A percentile compares a stretch with the other conserved stretches of the same genome.
These are phyloP conservation scores for Eulithis testata DNA, from an alignment of 2,888 invertebrate species.

Conservation along the genomic window DNA sequence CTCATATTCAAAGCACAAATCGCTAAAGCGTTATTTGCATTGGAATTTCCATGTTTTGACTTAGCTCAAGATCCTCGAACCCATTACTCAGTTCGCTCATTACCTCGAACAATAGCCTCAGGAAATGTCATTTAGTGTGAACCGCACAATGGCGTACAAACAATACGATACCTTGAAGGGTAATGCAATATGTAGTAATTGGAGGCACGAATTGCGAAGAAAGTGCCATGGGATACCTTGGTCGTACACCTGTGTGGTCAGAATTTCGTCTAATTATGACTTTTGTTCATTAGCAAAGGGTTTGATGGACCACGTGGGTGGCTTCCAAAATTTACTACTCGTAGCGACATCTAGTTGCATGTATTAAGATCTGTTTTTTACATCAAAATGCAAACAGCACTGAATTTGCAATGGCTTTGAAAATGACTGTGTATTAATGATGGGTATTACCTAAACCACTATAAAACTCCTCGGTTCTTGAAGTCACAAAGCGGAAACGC, in stretches of 20 bases:
- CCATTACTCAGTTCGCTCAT: slow-evolving; percentile 26
- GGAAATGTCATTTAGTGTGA: slow-evolving; percentile 51
- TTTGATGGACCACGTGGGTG: no score
- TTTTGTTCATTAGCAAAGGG: no score
- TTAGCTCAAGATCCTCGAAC: slow-evolving; percentile 16
- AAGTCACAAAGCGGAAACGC: no score
- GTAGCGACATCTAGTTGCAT: no score
- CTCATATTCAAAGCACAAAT: not conserved
- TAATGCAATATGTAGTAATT: slow-evolving; percentile 24
- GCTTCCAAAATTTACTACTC: no score
- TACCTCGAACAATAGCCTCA: slow-evolving; percentile 31
- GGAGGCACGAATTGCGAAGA: slow-evolving; percentile 5
- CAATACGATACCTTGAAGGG: slow-evolving; percentile 24
- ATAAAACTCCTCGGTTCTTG: no score
- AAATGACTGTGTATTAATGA: not conserved
- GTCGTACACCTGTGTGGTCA: no score
- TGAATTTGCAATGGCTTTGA: not conserved
- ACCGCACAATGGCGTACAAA: slow-evolving; percentile 47
- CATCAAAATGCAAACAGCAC: not conserved
- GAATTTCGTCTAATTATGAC: no score
- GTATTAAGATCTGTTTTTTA: no score
- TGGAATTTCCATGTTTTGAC: slow-evolving; percentile 19
- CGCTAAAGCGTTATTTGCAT: not conserved
- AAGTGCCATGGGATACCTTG: not conserved
- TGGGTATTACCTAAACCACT: no score